phyloP scores from a whole-genome alignment of 2,888 invertebrate species.

The Rotaria socialis region DNA sequence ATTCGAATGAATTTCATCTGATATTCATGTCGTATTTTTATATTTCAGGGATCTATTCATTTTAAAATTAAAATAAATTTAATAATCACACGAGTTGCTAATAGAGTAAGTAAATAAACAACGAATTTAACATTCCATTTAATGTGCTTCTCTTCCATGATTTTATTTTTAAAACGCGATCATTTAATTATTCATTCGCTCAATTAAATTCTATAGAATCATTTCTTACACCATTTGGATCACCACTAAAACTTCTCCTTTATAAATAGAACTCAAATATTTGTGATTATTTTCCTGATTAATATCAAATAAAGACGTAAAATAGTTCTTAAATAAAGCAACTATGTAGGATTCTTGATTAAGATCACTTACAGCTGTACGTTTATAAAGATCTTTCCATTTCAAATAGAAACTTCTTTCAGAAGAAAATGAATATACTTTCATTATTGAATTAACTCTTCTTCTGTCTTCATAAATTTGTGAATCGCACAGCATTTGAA shows the following conservation, averaged over 20 bases:
- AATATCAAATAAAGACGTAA: background rate
- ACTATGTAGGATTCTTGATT: background rate
- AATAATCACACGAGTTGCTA: background rate
- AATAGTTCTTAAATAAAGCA: background rate
- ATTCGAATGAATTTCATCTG: background rate
- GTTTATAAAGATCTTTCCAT: no score
- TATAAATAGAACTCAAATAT: no score
- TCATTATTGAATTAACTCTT: background rate
- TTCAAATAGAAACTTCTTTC: no score
- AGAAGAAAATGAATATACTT: background rate
- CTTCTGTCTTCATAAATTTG: conserved; percentile 20
- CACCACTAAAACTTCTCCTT: background rate
- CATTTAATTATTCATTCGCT: background rate
- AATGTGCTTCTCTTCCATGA: background rate
- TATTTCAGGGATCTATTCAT: background rate
- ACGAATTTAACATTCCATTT: background rate
- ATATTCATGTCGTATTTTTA: background rate
- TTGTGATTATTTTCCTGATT: no score
- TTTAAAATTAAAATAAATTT: no score
- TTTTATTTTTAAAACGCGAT: background rate
- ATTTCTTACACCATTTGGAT: background rate
- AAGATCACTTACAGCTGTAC: background rate
- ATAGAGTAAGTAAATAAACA: background rate
- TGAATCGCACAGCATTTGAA: conserved; percentile 4
- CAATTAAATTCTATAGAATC: conserved; percentile 8